Conservation (phyloP, 2,888 invertebrate genomes). For the Melitaea athalia region DNA sequence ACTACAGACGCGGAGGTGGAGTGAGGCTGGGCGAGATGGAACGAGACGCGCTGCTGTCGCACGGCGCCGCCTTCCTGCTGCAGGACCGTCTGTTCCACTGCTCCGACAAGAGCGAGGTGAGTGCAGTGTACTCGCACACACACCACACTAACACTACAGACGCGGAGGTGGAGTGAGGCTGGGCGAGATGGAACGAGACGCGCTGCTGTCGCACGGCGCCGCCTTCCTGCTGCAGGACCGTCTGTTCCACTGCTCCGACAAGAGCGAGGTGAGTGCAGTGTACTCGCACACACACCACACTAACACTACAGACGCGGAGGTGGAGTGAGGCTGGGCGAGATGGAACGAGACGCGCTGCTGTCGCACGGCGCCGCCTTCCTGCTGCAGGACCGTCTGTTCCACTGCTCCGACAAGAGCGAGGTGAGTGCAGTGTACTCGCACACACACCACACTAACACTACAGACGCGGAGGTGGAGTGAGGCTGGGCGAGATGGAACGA, state of each 20-base stretch:
- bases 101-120: slow-evolving; percentile 92
- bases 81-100: slow-evolving; percentile 97
- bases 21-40: slow-evolving; percentile 99
- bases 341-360: slow-evolving; percentile 98
- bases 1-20: slow-evolving; percentile 86
- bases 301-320: slow-evolving; percentile 89
- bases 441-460: too few species aligned
- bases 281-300: not conserved
- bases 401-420: slow-evolving; percentile 94
- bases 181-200: slow-evolving; percentile 99
- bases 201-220: slow-evolving; percentile 96
- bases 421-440: slow-evolving; percentile 76
- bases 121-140: not conserved
- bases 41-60: slow-evolving; percentile 96
- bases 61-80: slow-evolving; percentile 94
- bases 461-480: slow-evolving; percentile 85
- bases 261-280: slow-evolving; percentile 87
- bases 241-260: slow-evolving; percentile 96
- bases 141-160: too few species aligned
- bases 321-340: slow-evolving; percentile 94
- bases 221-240: slow-evolving; percentile 95
- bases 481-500: slow-evolving; percentile 99
- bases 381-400: slow-evolving; percentile 95
- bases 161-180: slow-evolving; percentile 87
- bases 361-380: slow-evolving; percentile 96